Conservation (phyloP, 2,797 vertebrate species). For the Sebastolobus alascanus region DNA sequence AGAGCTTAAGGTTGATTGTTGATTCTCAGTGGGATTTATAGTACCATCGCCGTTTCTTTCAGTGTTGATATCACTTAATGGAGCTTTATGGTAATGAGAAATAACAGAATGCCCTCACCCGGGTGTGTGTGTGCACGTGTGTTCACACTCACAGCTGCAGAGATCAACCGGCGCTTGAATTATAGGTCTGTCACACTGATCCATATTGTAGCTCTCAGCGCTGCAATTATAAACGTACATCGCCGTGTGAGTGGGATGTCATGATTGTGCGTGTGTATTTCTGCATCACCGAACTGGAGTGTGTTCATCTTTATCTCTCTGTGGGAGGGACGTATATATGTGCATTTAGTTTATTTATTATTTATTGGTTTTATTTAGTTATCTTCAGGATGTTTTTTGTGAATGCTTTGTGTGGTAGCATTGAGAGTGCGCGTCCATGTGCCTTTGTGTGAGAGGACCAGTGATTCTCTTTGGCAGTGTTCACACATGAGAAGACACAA, state of each 20-base stretch:
- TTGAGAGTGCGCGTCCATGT: background rate
- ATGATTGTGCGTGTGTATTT: conserved; percentile 16
- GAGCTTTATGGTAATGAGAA: background rate
- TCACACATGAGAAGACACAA: conserved; percentile 30
- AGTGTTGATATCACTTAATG: background rate
- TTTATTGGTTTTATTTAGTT: background rate
- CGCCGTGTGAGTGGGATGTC: conserved; percentile 12
- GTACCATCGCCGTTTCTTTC: background rate
- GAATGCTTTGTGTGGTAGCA: background rate
- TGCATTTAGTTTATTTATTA: background rate
- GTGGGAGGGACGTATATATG: too few species aligned
- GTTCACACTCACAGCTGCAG: conserved; percentile 28
- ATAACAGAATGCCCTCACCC: background rate
- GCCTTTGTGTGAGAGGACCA: background rate
- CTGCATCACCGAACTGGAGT: background rate
- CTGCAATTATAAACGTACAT: conserved; percentile 8
- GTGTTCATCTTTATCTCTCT: background rate
- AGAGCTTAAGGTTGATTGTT: background rate
- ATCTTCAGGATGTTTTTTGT: background rate
- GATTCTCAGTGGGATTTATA: background rate
- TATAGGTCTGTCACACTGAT: conserved; percentile 28
- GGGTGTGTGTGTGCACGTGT: background rate
- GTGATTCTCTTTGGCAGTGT: conserved; percentile 34
- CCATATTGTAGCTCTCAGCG: conserved; percentile 7
- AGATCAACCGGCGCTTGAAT: conserved; percentile 19